Conservation (phyloP, 1,140 invertebrate genomes). For the Polyergus mexicanus region DNA sequence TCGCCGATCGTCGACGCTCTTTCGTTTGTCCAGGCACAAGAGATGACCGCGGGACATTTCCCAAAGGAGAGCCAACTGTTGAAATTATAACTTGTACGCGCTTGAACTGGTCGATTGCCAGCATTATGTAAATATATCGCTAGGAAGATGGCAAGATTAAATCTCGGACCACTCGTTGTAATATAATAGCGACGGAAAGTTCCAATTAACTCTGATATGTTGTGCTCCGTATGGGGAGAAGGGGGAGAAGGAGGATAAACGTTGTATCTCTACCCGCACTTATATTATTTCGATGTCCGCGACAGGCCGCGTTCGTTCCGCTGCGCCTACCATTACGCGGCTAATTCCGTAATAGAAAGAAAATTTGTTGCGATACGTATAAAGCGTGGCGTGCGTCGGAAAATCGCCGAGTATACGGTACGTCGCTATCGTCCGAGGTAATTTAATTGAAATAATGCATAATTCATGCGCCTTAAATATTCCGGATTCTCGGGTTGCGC, state of each 20-base stretch:
- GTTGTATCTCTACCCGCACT: background rate
- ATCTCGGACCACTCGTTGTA: slow-evolving; percentile 41
- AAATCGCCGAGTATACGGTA: slow-evolving; percentile 18
- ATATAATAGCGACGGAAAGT: slow-evolving; percentile 66
- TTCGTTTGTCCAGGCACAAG: slow-evolving; percentile 47
- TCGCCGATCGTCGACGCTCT: background rate
- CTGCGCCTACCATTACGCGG: slow-evolving; percentile 41
- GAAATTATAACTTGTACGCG: slow-evolving; percentile 62
- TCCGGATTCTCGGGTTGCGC: slow-evolving; percentile 23
- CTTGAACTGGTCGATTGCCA: slow-evolving; percentile 66
- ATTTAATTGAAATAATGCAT: slow-evolving; percentile 59
- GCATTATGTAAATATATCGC: slow-evolving; percentile 74
- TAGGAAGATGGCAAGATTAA: slow-evolving; percentile 66
- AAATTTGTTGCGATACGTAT: slow-evolving; percentile 63
- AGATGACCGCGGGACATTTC: slow-evolving; percentile 46
- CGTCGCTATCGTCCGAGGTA: slow-evolving; percentile 5
- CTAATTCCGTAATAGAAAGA: slow-evolving; percentile 67
- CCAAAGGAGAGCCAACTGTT: slow-evolving; percentile 29
- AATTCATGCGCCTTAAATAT: slow-evolving; percentile 58
- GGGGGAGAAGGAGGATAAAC: background rate
- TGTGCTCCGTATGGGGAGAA: background rate
- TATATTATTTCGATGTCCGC: slow-evolving; percentile 50
- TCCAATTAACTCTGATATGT: slow-evolving; percentile 63
- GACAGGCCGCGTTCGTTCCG: background rate
- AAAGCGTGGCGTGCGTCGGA: slow-evolving; percentile 17